Evolutionary conservation across 2,888 invertebrate genomes (phyloP).

Genomic region (Micropterix aruncella): DNA sequence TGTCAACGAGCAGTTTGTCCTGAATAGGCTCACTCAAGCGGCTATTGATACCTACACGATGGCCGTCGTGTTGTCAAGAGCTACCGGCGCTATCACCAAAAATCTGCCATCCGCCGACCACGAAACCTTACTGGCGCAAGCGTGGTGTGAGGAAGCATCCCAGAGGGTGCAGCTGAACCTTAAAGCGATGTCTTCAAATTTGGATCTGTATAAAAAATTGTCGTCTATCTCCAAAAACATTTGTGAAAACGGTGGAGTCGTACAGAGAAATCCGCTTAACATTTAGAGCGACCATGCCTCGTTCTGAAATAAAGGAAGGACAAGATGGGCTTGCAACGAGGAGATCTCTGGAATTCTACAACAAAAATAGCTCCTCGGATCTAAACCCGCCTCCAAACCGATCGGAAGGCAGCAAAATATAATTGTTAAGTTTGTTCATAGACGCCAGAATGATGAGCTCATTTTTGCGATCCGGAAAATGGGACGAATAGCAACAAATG

Average conservation of each 20-base stretch:
- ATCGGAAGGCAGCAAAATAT: too few species aligned
- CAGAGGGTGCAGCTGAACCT: conserved; percentile 51
- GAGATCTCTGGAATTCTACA: too few species aligned
- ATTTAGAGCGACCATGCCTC: too few species aligned
- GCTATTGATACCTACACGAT: conserved; percentile 85
- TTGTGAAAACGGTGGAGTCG: conserved; percentile 49
- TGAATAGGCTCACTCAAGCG: conserved; percentile 76
- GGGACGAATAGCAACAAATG: too few species aligned
- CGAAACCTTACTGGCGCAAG: conserved; percentile 64
- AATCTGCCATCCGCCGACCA: conserved; percentile 54
- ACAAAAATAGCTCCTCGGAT: too few species aligned
- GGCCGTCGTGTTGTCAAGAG: conserved; percentile 72
- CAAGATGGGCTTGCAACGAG: too few species aligned
- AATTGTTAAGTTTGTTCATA: too few species aligned
- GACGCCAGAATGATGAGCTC: too few species aligned
- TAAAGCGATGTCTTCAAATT: conserved; percentile 38
- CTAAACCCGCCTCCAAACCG: too few species aligned
- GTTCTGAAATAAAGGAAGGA: too few species aligned
- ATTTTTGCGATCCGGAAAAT: too few species aligned
- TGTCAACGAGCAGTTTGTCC: conserved; percentile 79
- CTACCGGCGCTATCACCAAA: conserved; percentile 52
- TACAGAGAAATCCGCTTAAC: conserved; percentile 50
- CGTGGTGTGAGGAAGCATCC: conserved; percentile 72
- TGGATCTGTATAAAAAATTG: conserved; percentile 49
- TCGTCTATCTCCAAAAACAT: conserved; percentile 50